A percentile compares a stretch with the other conserved stretches of the same genome.
These are phyloP conservation scores for Sciurus niger DNA, from an alignment of 2,113 vertebrate species.

Conservation along the genomic window DNA sequence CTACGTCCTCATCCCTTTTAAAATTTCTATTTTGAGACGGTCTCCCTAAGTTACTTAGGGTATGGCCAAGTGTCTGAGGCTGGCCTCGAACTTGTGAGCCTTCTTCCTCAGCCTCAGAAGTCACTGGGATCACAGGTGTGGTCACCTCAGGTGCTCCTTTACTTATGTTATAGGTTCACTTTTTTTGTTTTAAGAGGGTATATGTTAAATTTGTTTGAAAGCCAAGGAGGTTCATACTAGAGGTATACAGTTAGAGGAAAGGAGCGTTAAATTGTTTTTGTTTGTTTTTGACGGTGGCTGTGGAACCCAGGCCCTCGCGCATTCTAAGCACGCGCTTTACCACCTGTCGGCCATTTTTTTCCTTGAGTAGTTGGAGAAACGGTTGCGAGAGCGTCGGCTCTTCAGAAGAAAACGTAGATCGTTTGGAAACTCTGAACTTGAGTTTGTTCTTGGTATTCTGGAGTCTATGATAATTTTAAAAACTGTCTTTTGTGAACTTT, in stretches of 20 bases:
- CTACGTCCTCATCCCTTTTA: no score
- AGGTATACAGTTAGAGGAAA: background rate
- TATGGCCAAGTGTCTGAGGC: no score
- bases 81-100: no score
- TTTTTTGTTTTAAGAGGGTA: background rate
- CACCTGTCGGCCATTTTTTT: background rate
- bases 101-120: no score
- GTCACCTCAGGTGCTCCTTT: no score
- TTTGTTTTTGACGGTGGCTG: background rate
- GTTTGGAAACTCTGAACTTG: background rate
- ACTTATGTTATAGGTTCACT: background rate
- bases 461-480: background rate
- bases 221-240: background rate
- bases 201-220: background rate
- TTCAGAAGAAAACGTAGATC: background rate
- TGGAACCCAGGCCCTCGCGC: background rate
- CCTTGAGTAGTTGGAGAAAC: background rate
- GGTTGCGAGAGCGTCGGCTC: background rate
- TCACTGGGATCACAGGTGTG: no score
- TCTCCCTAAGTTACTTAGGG: no score
- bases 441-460: background rate
- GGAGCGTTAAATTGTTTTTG: background rate
- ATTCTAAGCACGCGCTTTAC: background rate
- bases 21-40: no score
- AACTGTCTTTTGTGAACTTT: background rate